These are phyloP conservation scores for Sminthurinus signatus DNA, from an alignment of 1,140 invertebrate species.

Conservation along the genomic window DNA sequence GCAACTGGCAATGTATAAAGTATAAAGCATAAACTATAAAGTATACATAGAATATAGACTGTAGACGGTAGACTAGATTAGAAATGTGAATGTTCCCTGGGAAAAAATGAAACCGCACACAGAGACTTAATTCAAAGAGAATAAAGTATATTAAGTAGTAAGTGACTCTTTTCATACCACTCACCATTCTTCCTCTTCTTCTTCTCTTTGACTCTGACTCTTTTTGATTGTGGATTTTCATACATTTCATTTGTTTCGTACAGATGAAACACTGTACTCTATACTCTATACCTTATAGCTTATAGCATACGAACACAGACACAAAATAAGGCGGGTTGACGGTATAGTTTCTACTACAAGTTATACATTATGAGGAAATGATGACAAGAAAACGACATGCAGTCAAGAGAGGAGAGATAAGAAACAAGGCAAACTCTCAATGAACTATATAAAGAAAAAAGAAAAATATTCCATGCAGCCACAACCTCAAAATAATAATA, in stretches of 20 bases:
- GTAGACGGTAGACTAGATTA: not conserved
- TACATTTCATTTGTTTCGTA: not conserved
- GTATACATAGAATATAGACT: not conserved
- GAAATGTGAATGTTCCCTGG: constrained; percentile 4
- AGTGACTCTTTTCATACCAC: not conserved
- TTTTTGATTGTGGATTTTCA: not conserved
- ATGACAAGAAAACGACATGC: too few relatives aligned
- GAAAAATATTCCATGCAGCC: too few relatives aligned
- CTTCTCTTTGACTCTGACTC: not conserved
- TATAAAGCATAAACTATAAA: not conserved
- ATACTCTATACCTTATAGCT: too few relatives aligned
- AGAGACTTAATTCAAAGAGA: not conserved
- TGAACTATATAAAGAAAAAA: too few relatives aligned
- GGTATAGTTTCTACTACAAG: too few relatives aligned
- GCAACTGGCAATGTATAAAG: not conserved
- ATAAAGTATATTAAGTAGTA: not conserved
- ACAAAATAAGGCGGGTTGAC: too few relatives aligned
- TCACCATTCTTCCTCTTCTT: not conserved
- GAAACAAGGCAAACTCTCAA: too few relatives aligned
- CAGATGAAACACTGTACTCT: not conserved
- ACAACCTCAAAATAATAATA: too few relatives aligned
- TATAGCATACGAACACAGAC: too few relatives aligned
- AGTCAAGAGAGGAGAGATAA: too few relatives aligned
- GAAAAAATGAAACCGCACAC: constrained; percentile 10
- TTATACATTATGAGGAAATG: too few relatives aligned